phyloP scores from a whole-genome alignment of 1,140 invertebrate genomes.

The Myzus persicae region DNA sequence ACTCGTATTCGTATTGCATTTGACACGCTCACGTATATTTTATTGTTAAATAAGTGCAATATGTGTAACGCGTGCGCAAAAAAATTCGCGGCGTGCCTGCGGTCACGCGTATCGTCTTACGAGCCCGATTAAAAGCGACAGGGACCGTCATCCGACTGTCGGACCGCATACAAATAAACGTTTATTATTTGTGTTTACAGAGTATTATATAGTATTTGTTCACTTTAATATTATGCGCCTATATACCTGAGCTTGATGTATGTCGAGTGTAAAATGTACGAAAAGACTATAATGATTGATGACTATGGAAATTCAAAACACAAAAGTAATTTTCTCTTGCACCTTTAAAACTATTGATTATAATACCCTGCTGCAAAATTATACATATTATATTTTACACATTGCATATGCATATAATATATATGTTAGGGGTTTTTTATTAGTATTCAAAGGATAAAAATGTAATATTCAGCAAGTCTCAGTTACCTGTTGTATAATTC shows the following conservation, averaged over 20 bases:
- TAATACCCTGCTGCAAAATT: neutral
- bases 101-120: neutral
- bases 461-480: neutral
- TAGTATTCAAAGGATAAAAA: neutral
- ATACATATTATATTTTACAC: neutral
- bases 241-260: neutral
- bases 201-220: neutral
- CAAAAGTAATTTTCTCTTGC: neutral
- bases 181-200: neutral
- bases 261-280: neutral
- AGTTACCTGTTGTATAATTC: neutral
- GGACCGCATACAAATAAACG: neutral
- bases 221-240: neutral
- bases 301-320: neutral
- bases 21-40: neutral
- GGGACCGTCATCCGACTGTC: conserved; percentile 9
- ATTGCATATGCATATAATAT: neutral
- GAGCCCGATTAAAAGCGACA: conserved; percentile 2
- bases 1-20: neutral
- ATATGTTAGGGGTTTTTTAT: neutral
- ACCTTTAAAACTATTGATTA: neutral
- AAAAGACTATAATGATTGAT: neutral
- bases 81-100: neutral
- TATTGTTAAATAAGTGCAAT: neutral
- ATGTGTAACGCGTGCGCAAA: neutral